Evolutionary conservation across 2,888 invertebrate genomes (phyloP).

Genomic region (Hypolimnas misippus): DNA sequence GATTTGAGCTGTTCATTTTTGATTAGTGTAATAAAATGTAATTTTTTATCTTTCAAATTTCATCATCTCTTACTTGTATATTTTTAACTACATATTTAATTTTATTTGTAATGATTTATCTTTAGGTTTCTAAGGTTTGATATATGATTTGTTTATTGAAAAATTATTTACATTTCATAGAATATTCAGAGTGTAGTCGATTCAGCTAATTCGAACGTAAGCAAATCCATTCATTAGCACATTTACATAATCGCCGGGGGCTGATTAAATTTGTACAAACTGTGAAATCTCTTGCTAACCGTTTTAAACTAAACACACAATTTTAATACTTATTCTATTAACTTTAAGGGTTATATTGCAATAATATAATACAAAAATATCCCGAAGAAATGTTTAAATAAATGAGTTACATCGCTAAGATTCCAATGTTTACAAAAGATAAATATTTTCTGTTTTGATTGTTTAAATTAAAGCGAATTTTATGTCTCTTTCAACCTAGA

Average conservation of each 20-base stretch:
- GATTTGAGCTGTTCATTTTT: too few species aligned
- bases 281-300: conserved; percentile 49
- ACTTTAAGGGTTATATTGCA: conserved; percentile 11
- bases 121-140: neutral
- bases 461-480: neutral
- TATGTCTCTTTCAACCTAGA: neutral
- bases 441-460: neutral
- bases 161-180: conserved; percentile 16
- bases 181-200: conserved; percentile 52
- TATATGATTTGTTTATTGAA: neutral
- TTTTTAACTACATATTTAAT: too few species aligned
- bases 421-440: neutral
- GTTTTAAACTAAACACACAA: conserved; percentile 33
- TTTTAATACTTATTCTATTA: conserved; percentile 16
- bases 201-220: conserved; percentile 62
- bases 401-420: neutral
- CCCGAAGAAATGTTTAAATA: neutral
- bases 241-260: conserved; percentile 74
- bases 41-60: too few species aligned
- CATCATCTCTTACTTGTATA: too few species aligned
- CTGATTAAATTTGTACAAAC: conserved; percentile 70
- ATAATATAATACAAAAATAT: conserved; percentile 1
- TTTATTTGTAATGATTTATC: too few species aligned
- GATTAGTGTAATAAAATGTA: too few species aligned
- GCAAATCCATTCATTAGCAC: conserved; percentile 66